Conservation (phyloP, 2,888 invertebrate species). For the Colostygia pectinataria region DNA sequence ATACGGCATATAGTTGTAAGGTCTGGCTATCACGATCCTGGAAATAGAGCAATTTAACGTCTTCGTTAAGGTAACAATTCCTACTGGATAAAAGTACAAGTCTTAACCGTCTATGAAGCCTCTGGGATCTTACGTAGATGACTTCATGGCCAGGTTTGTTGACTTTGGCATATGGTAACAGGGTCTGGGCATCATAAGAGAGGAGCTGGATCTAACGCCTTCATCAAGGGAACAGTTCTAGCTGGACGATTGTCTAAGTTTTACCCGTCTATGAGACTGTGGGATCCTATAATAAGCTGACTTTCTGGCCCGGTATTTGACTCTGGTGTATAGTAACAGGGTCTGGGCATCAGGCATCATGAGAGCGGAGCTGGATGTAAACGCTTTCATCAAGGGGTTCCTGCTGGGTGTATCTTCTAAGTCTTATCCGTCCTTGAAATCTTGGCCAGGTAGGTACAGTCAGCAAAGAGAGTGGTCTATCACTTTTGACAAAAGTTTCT, state of each 20-base stretch:
- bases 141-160: constrained; percentile 85
- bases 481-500: too few species aligned
- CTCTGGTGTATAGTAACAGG: too few species aligned
- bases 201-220: constrained; percentile 89
- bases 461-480: too few species aligned
- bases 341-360: too few species aligned
- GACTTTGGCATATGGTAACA: too few species aligned
- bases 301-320: constrained; percentile 85
- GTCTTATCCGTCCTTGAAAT: too few species aligned
- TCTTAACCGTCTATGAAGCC: constrained; percentile 96
- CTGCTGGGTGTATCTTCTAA: constrained; percentile 88
- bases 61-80: too few species aligned
- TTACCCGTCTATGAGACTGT: constrained; percentile 94
- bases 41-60: too few species aligned
- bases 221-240: constrained; percentile 92
- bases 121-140: constrained; percentile 90
- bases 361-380: constrained; percentile 90
- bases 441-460: too few species aligned
- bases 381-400: constrained; percentile 92
- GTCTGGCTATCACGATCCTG: too few species aligned
- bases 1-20: too few species aligned
- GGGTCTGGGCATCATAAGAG: constrained; percentile 94
- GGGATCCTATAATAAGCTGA: constrained; percentile 91
- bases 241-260: constrained; percentile 88
- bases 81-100: constrained; percentile 88